These are phyloP conservation scores for Spodoptera litura DNA, from an alignment of 1,140 invertebrate genomes.

Conservation along the genomic window DNA sequence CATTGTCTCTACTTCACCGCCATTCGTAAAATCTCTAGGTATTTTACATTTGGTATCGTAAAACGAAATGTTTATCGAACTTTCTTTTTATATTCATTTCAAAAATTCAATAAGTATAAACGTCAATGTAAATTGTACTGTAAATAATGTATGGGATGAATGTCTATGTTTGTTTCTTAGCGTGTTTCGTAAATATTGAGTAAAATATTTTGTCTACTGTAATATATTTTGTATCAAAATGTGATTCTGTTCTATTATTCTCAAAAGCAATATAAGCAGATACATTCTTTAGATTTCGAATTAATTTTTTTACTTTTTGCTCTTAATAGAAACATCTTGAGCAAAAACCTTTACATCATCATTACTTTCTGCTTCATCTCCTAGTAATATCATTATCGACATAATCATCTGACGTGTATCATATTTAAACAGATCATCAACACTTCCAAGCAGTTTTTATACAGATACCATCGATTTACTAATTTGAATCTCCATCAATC, in stretches of 20 bases:
- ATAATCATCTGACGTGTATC: constrained; percentile 55
- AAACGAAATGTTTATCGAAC: constrained; percentile 41
- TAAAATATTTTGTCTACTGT: too few species aligned
- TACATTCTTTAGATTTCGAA: too few species aligned
- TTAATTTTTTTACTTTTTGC: neutral
- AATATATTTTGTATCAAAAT: neutral
- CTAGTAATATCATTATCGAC: constrained; percentile 40
- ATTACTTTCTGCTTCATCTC: constrained; percentile 30
- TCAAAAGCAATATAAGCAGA: neutral
- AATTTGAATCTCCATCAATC: constrained; percentile 78
- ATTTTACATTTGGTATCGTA: constrained; percentile 46
- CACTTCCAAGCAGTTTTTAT: constrained; percentile 58
- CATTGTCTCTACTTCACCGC: constrained; percentile 41
- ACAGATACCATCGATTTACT: constrained; percentile 53
- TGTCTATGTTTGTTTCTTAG: neutral
- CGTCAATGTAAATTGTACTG: constrained; percentile 25
- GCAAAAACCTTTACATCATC: constrained; percentile 15
- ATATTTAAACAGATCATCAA: constrained; percentile 65
- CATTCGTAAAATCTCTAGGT: constrained; percentile 43
- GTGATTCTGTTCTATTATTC: neutral
- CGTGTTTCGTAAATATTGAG: neutral
- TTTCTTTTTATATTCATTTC: constrained; percentile 39
- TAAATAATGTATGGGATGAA: constrained; percentile 25
- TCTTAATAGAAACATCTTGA: neutral
- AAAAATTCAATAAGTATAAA: constrained; percentile 36